Evolutionary conservation across 2,113 vertebrate species (phyloP), one percentile per base, ranked within the genome.

Genomic region (Pithys albifrons): DNA sequence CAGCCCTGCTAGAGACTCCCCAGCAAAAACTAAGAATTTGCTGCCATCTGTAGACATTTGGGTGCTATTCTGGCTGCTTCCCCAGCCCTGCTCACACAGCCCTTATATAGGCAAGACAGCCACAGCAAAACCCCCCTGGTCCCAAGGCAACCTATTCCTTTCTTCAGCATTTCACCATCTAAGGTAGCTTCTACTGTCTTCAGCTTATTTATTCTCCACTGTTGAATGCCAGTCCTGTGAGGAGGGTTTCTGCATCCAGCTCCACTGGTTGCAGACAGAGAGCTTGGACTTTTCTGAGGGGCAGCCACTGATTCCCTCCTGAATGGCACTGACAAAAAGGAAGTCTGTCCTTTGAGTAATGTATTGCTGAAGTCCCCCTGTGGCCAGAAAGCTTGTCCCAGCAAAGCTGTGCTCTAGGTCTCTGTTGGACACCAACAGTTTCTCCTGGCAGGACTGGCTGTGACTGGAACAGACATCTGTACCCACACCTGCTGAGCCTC

Each of bases 31-130:
- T 92, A 22, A 31, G 93, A 90, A 91, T 95, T 55, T 97, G 96
- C 96, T 96, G 96, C 92, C 96, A 93, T 96, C 95, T 96, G 90
- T 84, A 94, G 96, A 92, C 90, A 61, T 86, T 10, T 81, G 90
- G 79, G 76, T 78, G 79, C 79, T 93, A 29, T 49, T 96, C 90
- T 91, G 81, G 83, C 66, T 0, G 2, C 55, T 93, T 91, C 64
- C 35, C 27, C 46, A 51, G 67, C 41, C 6, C 76, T 71, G 72
- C 59, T 86, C 7, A 0, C 52, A 27, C 64, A 81, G 61, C 61
- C 93, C 89, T 94, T 96, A 76, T 93, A 95, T 91, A 96, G 96
- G 81, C 89, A 97, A 92, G 84, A 33, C 57, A 85, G 57, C 37
- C 1, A 2, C 3, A 1, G 58, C 89, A 81, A 85, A 89, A 78